Conservation (phyloP, 2,888 invertebrate genomes). For the Eristalinus sepulchralis region DNA sequence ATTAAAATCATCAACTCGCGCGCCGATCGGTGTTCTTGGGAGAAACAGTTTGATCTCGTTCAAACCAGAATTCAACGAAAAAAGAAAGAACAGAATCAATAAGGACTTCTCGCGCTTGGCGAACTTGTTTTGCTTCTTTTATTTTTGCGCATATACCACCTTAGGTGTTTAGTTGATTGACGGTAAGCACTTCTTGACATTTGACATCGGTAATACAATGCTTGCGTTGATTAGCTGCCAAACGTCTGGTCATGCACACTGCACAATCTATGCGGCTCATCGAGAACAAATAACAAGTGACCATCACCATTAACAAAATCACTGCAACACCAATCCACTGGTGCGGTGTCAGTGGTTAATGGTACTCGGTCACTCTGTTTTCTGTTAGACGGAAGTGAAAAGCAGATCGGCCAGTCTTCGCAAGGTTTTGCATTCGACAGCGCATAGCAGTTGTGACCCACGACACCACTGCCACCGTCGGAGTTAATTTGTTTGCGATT, state of each 20-base stretch:
- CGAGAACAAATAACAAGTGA: not conserved
- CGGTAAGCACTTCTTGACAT: slow-evolving; percentile 61
- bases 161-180: slow-evolving; percentile 47
- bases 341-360: not conserved
- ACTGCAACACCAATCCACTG: slow-evolving; percentile 8
- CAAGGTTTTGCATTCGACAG: slow-evolving; percentile 23
- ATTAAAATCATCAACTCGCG: not conserved
- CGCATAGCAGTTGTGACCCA: slow-evolving; percentile 14
- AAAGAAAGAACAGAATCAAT: not conserved
- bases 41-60: slow-evolving; percentile 41
- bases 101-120: slow-evolving; percentile 34
- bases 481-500: not conserved
- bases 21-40: not conserved
- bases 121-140: slow-evolving; percentile 44
- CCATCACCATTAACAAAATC: slow-evolving; percentile 1
- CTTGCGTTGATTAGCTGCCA: slow-evolving; percentile 14
- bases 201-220: slow-evolving; percentile 49
- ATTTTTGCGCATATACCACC: slow-evolving; percentile 13
- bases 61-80: slow-evolving; percentile 49
- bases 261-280: slow-evolving; percentile 2
- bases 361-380: slow-evolving; percentile 4
- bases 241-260: slow-evolving; percentile 41
- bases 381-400: slow-evolving; percentile 54
- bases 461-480: not conserved
- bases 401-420: slow-evolving; percentile 32